A percentile compares a stretch with the other conserved stretches of the same genome.
phyloP scores from a whole-genome alignment of 1,140 invertebrate genomes.

The Eupristina koningsbergeri region DNA sequence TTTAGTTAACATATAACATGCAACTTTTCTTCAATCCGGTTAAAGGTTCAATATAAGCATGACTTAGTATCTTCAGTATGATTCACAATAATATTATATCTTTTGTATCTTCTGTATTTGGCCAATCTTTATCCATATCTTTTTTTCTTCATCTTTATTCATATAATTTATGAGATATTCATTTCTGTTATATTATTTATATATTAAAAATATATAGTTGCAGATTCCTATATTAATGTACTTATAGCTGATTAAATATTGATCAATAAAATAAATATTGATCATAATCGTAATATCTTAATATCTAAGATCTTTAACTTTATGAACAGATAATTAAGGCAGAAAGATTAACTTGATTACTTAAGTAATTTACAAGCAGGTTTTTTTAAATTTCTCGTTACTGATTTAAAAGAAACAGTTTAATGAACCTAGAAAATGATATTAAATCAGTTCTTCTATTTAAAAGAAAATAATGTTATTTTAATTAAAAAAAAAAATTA shows the following conservation, averaged over 20 bases:
- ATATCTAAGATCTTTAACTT: no score
- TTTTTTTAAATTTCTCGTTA: no score
- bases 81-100: not conserved
- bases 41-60: not conserved
- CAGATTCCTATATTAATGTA: not conserved
- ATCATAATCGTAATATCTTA: not conserved
- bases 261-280: not conserved
- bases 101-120: not conserved
- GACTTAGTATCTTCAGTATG: not conserved
- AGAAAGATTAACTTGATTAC: not conserved
- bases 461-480: no score
- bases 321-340: not conserved
- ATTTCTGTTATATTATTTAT: not conserved
- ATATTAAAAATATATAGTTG: not conserved
- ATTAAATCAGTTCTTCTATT: no score
- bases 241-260: not conserved
- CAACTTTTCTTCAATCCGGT: not conserved
- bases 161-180: not conserved
- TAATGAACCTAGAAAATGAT: no score
- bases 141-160: not conserved
- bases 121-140: not conserved
- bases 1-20: not conserved
- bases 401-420: no score
- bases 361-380: not conserved
- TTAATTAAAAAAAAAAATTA: no score